phyloP scores from a whole-genome alignment of 2,797 vertebrate genomes.

The Poecile montanus region DNA sequence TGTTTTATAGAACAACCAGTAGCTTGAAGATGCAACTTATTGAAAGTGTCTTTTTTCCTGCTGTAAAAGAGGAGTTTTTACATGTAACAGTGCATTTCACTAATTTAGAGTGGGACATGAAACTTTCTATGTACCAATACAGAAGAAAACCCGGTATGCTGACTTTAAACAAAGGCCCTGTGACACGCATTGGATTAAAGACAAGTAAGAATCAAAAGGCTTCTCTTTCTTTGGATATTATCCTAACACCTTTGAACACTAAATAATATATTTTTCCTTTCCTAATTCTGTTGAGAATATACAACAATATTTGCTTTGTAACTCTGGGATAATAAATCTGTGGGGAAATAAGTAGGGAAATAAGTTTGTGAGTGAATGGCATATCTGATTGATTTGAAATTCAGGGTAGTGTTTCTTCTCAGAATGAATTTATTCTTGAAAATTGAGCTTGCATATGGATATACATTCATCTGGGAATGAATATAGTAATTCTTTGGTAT shows the following conservation, averaged over 20 bases:
- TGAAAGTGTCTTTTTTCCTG: background rate
- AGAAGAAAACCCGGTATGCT: background rate
- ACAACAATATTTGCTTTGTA: background rate
- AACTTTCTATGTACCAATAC: background rate
- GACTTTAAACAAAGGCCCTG: background rate
- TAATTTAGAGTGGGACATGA: background rate
- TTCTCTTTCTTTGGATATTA: background rate
- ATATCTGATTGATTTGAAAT: background rate
- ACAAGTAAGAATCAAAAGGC: background rate
- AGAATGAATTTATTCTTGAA: background rate
- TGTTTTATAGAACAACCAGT: background rate
- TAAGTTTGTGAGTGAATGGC: background rate
- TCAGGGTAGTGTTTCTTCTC: background rate
- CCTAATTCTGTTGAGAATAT: background rate
- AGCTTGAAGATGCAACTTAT: background rate
- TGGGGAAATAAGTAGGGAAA: background rate
- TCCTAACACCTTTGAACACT: background rate
- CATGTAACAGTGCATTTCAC: background rate
- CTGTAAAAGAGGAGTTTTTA: background rate
- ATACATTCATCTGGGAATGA: background rate
- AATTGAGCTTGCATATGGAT: background rate
- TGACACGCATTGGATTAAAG: background rate
- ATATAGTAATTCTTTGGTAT: background rate
- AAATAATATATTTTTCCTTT: background rate
- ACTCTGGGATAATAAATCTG: background rate